Base-by-base conservation (phyloP, 2,113 vertebrate species). In the Casuarius casuarius region DNA sequence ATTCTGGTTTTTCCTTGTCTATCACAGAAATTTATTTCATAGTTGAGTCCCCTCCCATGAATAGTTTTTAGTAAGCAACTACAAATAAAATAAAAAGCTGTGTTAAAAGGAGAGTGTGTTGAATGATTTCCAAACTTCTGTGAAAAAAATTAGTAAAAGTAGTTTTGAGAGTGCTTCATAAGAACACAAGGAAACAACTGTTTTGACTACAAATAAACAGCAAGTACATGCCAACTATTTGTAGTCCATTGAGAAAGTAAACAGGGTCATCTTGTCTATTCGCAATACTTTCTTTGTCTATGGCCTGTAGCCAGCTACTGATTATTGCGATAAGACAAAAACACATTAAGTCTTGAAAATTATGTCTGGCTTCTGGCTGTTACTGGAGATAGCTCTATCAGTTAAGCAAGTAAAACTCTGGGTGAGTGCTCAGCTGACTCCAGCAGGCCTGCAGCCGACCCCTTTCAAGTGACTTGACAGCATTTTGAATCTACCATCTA, bases 351-450 rank as follows among this genome's bases (percentile, higher is more conserved):
- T 93, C 92, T 72, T 86, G 94, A 94, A 95, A 95, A 95, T 95
- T 54, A 92, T 91, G 97, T 97, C 95, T 97, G 96, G 95, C 94
- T 94, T 96, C 82, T 96, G 90, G 95, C 92, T 96, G 94, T 89
- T 95, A 31, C 86, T 74, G n/a, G 82, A 94, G 87, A 96, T 94
- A 95, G 85, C 86, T 95, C 90, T 94, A 95, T 97, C 95, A 95
- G 93, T 92, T 95, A 96, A 94, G 79, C n/a, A 81, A 71, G 58
- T 48, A 65, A 88, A 92, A 83, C 63, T 12, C 58, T 23, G 49
- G 74, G 86, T 81, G 87, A 95, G 84, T 65, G 78, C 84, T 91
- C 42, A 11, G 10, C 92, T 94, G 95, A 95, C 89, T 96, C 92
- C 94, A 95, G 91, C 73, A 79, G 1, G 67, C 89, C 94, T 78